phyloP scores from a whole-genome alignment of 2,888 invertebrate genomes.

The Leucozona laternaria region DNA sequence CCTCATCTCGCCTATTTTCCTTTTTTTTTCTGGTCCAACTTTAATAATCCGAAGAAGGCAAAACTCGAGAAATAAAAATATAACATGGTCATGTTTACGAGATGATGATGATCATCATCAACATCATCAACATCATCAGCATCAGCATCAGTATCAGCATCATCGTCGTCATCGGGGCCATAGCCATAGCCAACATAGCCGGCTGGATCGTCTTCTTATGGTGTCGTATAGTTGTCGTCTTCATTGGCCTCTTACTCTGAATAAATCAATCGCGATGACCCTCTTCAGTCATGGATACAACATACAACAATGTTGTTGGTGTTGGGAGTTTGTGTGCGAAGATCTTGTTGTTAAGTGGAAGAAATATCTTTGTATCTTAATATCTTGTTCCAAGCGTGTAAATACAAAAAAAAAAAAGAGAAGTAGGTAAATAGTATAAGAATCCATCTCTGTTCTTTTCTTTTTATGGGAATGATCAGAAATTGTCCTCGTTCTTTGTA shows the following conservation, averaged over 20 bases:
- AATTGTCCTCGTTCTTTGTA: background rate
- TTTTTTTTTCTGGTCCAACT: slow-evolving; percentile 1
- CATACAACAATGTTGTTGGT: slow-evolving; percentile 1
- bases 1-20: slow-evolving; percentile 7
- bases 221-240: slow-evolving; percentile 10
- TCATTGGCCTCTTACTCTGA: slow-evolving; percentile 56
- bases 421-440: background rate
- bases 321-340: slow-evolving; percentile 27
- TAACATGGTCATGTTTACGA: slow-evolving; percentile 35
- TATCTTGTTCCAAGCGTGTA: slow-evolving; percentile 58
- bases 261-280: slow-evolving; percentile 73
- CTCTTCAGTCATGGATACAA: slow-evolving; percentile 71
- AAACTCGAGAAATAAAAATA: slow-evolving; percentile 24
- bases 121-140: no score
- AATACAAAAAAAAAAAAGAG: slow-evolving; percentile 9
- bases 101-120: slow-evolving; percentile 29
- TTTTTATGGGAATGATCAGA: slow-evolving; percentile 6
- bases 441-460: slow-evolving; percentile 25
- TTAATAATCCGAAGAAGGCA: slow-evolving; percentile 33
- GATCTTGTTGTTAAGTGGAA: slow-evolving; percentile 48
- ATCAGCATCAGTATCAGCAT: background rate
- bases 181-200: no score
- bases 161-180: slow-evolving; percentile 3
- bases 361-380: slow-evolving; percentile 60
- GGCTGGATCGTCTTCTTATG: slow-evolving; percentile 12